These are phyloP conservation scores for Barnardius zonarius DNA, from an alignment of 2,113 vertebrate species.

Conservation along the genomic window DNA sequence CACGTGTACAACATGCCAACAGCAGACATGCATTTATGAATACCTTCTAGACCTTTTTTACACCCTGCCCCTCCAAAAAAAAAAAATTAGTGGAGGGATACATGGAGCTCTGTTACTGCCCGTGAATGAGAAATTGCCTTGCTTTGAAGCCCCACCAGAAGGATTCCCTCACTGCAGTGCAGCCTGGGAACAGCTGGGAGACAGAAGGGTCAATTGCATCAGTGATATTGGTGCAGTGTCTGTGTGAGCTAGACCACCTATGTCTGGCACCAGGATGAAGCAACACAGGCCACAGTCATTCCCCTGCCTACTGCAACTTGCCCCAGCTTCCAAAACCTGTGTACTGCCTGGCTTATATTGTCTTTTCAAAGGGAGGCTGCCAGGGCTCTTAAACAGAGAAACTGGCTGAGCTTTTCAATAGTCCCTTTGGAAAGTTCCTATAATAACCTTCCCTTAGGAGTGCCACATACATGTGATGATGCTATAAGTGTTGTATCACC, in stretches of 20 bases:
- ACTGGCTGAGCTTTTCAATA: not conserved
- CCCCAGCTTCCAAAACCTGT: not conserved
- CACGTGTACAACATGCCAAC: not conserved
- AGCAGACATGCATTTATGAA: not conserved
- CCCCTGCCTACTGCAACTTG: too few relatives aligned
- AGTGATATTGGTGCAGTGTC: not conserved
- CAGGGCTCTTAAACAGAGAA: not conserved
- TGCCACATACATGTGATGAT: too few relatives aligned
- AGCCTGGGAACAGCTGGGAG: not conserved
- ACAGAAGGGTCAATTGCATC: not conserved
- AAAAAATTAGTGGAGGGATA: not conserved
- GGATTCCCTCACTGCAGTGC: not conserved
- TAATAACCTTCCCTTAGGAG: not conserved
- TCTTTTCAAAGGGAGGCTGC: not conserved
- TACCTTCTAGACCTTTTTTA: not conserved
- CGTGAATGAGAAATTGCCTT: not conserved
- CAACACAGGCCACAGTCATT: rapidly evolving
- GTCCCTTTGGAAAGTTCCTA: not conserved
- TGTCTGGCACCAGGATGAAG: not conserved
- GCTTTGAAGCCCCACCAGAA: not conserved
- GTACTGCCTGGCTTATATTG: not conserved
- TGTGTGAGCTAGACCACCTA: not conserved
- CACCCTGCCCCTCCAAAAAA: not conserved
- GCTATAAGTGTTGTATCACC: not conserved
- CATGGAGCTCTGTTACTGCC: not conserved